These are phyloP conservation scores for Ochropacha duplaris DNA, from an alignment of 2,888 invertebrate genomes.

Conservation along the genomic window DNA sequence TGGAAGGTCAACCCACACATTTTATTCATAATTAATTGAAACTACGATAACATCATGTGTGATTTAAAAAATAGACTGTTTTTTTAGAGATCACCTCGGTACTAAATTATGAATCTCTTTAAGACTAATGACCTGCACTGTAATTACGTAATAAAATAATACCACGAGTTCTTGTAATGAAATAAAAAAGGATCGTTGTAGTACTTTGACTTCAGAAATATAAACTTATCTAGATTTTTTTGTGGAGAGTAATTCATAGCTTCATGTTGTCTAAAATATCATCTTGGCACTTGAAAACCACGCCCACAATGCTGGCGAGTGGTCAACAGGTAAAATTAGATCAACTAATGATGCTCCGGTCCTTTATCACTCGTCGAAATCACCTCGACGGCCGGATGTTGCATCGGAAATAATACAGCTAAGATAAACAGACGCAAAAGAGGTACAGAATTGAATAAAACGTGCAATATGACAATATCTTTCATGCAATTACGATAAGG, in stretches of 20 bases:
- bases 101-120: not conserved
- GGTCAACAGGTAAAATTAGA: conserved; percentile 1
- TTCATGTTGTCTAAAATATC: not conserved
- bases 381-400: not conserved
- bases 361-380: not conserved
- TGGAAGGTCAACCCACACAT: not conserved
- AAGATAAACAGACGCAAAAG: not conserved
- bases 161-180: not conserved
- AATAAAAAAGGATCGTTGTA: not conserved
- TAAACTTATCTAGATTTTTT: not conserved
- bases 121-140: not conserved
- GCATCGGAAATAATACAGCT: not conserved
- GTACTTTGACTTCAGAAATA: not conserved
- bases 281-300: not conserved
- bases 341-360: not conserved
- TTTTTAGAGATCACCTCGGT: too few relatives aligned
- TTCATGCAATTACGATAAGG: not conserved
- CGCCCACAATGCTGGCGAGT: not conserved
- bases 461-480: not conserved
- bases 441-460: not conserved
- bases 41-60: not conserved
- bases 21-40: not conserved
- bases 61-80: too few relatives aligned
- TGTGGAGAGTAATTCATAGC: not conserved
- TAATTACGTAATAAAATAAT: not conserved